phyloP scores from a whole-genome alignment of 2,888 invertebrate genomes.

The Blera fallax region DNA sequence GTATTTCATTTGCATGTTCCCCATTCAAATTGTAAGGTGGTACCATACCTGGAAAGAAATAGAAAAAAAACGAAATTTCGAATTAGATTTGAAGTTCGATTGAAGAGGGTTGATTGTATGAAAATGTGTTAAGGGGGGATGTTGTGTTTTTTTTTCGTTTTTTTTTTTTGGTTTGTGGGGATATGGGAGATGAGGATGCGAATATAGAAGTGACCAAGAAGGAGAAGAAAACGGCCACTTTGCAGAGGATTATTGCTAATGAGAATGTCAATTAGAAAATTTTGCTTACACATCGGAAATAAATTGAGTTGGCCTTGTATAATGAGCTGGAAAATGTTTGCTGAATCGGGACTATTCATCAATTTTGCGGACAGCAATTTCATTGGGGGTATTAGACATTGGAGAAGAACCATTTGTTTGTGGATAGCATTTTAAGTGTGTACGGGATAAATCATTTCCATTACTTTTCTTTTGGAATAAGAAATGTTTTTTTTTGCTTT shows the following conservation, averaged over 20 bases:
- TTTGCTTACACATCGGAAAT: constrained; percentile 62
- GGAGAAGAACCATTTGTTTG: not conserved
- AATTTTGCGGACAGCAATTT: constrained; percentile 33
- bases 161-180: too few species aligned
- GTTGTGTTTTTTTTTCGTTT: not conserved
- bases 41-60: constrained; percentile 64
- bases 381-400: constrained; percentile 18
- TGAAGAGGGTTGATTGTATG: constrained; percentile 34
- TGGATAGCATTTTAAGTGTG: not conserved
- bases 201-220: constrained; percentile 20
- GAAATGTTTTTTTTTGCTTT: not conserved
- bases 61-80: constrained; percentile 13
- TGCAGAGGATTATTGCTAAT: constrained; percentile 62
- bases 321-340: constrained; percentile 42
- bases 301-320: constrained; percentile 57
- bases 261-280: constrained; percentile 69
- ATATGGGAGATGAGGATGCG: not conserved
- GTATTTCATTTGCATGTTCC: constrained; percentile 44
- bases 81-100: constrained; percentile 62
- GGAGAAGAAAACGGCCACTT: constrained; percentile 16
- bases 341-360: constrained; percentile 54
- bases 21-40: constrained; percentile 30
- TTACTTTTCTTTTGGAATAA: not conserved
- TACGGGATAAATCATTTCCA: not conserved
- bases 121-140: constrained; percentile 5